phyloP scores from a whole-genome alignment of 1,140 invertebrate genomes.

The Saccostrea cuccullata region DNA sequence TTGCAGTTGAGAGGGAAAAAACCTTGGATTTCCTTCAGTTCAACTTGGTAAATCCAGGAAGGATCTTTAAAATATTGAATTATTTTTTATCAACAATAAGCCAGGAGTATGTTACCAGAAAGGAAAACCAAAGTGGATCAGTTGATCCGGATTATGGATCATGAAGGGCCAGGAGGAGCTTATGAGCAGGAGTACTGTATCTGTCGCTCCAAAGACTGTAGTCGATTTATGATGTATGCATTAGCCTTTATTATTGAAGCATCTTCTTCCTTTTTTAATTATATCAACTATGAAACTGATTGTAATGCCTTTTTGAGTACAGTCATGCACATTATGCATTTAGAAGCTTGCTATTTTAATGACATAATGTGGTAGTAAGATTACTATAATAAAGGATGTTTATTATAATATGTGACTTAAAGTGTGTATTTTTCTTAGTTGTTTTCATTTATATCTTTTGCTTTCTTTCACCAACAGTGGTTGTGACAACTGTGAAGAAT shows the following conservation, averaged over 20 bases:
- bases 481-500: constrained; percentile 98
- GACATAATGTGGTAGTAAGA: no score
- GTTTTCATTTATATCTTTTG: neutral
- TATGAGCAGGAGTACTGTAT: constrained; percentile 87
- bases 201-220: constrained; percentile 93
- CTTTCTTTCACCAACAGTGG: constrained; percentile 81
- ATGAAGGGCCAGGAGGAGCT: neutral
- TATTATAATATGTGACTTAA: neutral
- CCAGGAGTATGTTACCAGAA: constrained; percentile 83
- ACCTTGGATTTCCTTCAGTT: no score
- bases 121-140: constrained; percentile 94
- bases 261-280: no score
- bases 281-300: no score
- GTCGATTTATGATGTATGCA: constrained; percentile 95
- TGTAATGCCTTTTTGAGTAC: no score
- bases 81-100: neutral
- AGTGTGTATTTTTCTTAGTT: no score
- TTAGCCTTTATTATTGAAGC: no score
- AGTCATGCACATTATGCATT: no score
- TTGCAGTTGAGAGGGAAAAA: no score
- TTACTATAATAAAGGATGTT: no score
- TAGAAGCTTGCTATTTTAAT: no score
- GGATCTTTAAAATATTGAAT: neutral
- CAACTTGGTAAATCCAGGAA: neutral
- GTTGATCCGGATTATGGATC: constrained; percentile 84